Evolutionary conservation across 2,888 invertebrate genomes (phyloP), one percentile per base, ranked within the genome.

Genomic region (Lasioglossum morio): DNA sequence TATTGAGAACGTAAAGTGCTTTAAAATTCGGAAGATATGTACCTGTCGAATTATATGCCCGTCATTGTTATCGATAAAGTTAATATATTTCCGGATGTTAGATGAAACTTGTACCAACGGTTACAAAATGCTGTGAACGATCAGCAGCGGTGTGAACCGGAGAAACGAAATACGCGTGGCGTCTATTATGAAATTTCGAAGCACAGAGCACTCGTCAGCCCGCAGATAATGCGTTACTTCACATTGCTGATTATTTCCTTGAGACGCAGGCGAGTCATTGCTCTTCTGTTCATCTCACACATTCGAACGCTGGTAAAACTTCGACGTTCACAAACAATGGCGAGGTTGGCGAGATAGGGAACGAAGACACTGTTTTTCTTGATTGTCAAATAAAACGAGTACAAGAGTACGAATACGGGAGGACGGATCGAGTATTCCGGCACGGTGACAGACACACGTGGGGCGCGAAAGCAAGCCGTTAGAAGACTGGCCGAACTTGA

Each of bases 401-500:
- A 66, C 12, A 4, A 40, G 69, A 48, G 19, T 48, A 19, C 19
- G 48, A 48, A 34, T 53, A 43, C 19, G 34, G 40, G 77, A 69
- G 82, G 72, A 70, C 60, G 74, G 82, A 77, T 84, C 79, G 82
- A 85, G 81, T 79, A 80, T 72, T 72, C 81, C 79, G 79, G 84
- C 79, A 74, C 76, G 82, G 85, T 69, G 78, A 86, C 82, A 87
- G 84, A 88, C 79, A 87, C 92, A 92, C 94, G 94, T 94, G 93
- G 92, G 87, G 85, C 93, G 87, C 90, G 92, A 90, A 89, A 91
- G 92, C 92, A 89, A 92, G 93, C 91, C 90, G 93, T 91, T 91
- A 79, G 92, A 94, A 94, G 94, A 94, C 94, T 94, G 93, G 90
- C 86, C 91, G 91, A 92, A 95, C 95, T 95, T 95, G 95, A 94